Base-by-base conservation (phyloP, 64 coral and sea anemone species). In the Montipora cactus region DNA sequence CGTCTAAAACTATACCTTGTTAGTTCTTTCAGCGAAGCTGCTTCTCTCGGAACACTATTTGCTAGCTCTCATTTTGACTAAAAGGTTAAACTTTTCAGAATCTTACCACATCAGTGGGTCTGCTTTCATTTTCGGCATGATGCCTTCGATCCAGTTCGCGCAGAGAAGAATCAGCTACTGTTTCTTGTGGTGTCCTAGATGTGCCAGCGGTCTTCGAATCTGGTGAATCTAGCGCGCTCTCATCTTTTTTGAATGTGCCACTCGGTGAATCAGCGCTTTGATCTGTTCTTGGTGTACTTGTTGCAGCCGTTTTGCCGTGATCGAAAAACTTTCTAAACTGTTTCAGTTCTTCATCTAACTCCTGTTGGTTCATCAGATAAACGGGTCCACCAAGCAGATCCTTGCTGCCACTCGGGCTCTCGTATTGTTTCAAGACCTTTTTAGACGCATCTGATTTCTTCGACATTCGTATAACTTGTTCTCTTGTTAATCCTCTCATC, bases 381-480 rank as follows among this genome's bases (percentile, higher is more conserved):
- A 92, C 90, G 1, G 96, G 96, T 53, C 77, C 28, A 15, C 57
- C 51, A 13, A 98, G 21, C 44, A 88, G 47, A 23, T 98, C 96
- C 49, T 11, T 58, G 80, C 96, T 98, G 1, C 96, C 96, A 9
- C 67, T 53, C 3, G 96, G 93, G 52, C 89, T 95, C 16, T 95
- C 84, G 79, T 95, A 95, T 21, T 83, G 59, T 53, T 92, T 94
- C 47, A 94, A 83, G 44, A 92, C 92, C 4, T 49, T 81, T 47
- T 71, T 98, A 23, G 93, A 89, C 73, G 96, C 96, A 53, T 98
- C 96, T 8, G 96, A 98, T 82, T 98, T 98, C 67, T 97, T 97
- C 15, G 96, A 93, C 96, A 97, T 97, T 23, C 96, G 93, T 49
- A 97, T 97, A 9, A 97, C 96, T 75, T 97, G 93, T n/a, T 90